A percentile compares a stretch with the other conserved stretches of the same genome.
Evolutionary conservation across 2,113 vertebrate species (phyloP).

Genomic region (Anthoscopus minutus): DNA sequence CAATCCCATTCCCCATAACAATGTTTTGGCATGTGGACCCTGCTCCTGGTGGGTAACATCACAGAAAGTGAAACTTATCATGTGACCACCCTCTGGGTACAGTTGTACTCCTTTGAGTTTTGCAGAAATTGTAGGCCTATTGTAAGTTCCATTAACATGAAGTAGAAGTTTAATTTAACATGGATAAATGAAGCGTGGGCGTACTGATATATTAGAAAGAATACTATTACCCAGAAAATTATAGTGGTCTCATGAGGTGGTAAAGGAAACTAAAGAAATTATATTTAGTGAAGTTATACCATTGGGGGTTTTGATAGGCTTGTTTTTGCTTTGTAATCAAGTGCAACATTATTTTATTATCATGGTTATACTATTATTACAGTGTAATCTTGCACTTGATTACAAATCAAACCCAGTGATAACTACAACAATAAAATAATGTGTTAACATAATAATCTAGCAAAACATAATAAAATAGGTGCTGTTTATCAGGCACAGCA

Average conservation of each 20-base stretch:
- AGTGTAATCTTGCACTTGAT: slow-evolving; percentile 16
- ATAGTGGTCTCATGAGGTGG: slow-evolving; percentile 28
- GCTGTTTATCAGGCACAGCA: neutral
- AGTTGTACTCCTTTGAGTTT: neutral
- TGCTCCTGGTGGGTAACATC: neutral
- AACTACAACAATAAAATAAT: slow-evolving; percentile 10
- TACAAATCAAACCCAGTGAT: slow-evolving; percentile 28
- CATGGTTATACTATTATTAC: neutral
- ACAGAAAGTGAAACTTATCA: neutral
- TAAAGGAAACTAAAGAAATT: slow-evolving; percentile 25
- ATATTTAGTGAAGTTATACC: slow-evolving; percentile 19
- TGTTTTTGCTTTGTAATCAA: slow-evolving; percentile 49
- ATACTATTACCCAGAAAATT: slow-evolving; percentile 25
- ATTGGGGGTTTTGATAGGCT: neutral
- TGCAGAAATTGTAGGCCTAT: neutral
- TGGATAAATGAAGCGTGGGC: neutral
- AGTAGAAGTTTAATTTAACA: slow-evolving; percentile 26
- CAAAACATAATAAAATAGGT: neutral
- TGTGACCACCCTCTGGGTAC: neutral
- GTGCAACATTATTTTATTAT: slow-evolving; percentile 11
- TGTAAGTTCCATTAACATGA: neutral
- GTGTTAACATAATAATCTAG: neutral
- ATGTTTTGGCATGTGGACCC: accelerated
- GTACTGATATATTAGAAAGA: slow-evolving; percentile 1
- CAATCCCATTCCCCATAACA: neutral